Conservation (phyloP, 1,140 invertebrate genomes). For the Eupristina koningsbergeri region DNA sequence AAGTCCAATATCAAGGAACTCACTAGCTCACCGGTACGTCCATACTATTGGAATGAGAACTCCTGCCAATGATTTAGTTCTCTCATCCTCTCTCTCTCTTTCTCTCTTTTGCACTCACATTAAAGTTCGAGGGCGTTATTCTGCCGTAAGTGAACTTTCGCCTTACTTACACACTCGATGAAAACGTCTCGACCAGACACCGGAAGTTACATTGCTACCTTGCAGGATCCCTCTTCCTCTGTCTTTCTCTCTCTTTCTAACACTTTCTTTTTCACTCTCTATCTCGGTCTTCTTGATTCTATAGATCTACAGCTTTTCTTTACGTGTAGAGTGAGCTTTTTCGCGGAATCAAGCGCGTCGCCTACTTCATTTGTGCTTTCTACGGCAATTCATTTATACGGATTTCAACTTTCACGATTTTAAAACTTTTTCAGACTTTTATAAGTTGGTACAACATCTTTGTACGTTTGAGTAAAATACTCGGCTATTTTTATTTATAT, state of each 20-base stretch:
- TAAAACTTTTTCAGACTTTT: not conserved
- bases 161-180: conserved; percentile 25
- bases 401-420: not conserved
- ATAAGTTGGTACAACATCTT: not conserved
- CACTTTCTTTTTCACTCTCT: not conserved
- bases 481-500: not conserved
- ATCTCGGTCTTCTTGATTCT: not conserved
- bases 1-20: conserved; percentile 55
- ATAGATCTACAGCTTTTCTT: not conserved
- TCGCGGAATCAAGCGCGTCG: not conserved
- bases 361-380: conserved; percentile 37
- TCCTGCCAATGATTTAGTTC: not conserved
- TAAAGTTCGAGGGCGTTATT: conserved; percentile 17
- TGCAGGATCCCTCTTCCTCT: not conserved
- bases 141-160: conserved; percentile 16
- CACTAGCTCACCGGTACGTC: conserved; percentile 19
- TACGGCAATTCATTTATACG: conserved; percentile 15
- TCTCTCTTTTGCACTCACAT: not conserved
- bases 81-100: not conserved
- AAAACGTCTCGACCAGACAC: conserved; percentile 10
- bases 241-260: not conserved
- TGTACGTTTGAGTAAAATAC: not conserved
- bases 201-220: conserved; percentile 15
- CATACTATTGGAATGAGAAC: conserved; percentile 20
- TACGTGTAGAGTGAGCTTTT: conserved; percentile 5